phyloP scores from a whole-genome alignment of 2,113 vertebrate genomes.

The Epinephelus moara region DNA sequence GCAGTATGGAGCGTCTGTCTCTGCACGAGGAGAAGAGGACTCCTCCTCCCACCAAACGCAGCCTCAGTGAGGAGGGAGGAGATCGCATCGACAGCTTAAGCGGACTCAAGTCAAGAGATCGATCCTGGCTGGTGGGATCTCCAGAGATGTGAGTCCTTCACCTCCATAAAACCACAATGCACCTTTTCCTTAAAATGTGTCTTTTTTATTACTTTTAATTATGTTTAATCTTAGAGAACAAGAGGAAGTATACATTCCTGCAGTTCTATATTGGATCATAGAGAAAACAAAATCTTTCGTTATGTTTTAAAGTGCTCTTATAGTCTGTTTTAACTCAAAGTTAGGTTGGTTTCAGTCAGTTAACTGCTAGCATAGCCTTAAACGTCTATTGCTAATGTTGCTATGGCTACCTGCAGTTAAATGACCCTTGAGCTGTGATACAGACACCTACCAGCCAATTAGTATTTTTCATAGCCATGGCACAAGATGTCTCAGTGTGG shows the following conservation, averaged over 20 bases:
- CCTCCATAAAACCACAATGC: not conserved
- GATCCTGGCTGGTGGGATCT: slow-evolving; percentile 94
- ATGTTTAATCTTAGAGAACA: no score
- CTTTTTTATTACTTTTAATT: no score
- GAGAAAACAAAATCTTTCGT: not conserved
- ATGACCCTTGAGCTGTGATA: no score
- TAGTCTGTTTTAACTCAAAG: not conserved
- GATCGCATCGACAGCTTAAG: slow-evolving; percentile 89
- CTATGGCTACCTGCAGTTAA: no score
- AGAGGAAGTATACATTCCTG: not conserved
- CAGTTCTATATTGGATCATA: not conserved
- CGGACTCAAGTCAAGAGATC: slow-evolving; percentile 89
- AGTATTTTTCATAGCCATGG: not conserved
- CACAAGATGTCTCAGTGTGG: not conserved
- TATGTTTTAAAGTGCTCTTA: not conserved
- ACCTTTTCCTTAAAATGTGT: no score
- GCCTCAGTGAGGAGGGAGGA: slow-evolving; percentile 95
- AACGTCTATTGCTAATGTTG: no score
- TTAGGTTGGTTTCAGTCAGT: not conserved
- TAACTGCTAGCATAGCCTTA: not conserved
- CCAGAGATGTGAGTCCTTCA: slow-evolving; percentile 91
- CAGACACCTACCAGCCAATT: no score
- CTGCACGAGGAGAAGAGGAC: slow-evolving; percentile 93
- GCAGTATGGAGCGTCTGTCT: slow-evolving; percentile 97
- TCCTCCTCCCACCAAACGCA: slow-evolving; percentile 93